Conservation (phyloP, 2,888 invertebrate species). For the Chloroclysta siterata region DNA sequence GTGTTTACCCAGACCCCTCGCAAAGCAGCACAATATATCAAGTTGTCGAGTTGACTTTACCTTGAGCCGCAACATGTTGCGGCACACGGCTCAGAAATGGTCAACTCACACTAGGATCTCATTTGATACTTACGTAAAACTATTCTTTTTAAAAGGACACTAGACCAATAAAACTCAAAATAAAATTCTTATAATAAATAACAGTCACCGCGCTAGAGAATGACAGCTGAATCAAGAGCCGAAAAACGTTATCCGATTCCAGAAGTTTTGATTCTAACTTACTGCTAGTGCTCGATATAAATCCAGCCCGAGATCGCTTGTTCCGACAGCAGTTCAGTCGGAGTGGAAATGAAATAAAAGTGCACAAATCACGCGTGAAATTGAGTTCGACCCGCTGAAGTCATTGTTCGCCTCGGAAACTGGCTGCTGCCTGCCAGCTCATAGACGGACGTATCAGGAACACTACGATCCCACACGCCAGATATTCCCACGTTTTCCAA, state of each 20-base stretch:
- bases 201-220: slow-evolving; percentile 18
- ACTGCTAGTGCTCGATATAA: slow-evolving; percentile 41
- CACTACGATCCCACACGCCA: slow-evolving; percentile 32
- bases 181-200: slow-evolving; percentile 22
- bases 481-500: slow-evolving; percentile 27
- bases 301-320: slow-evolving; percentile 46
- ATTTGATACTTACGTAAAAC: slow-evolving; percentile 53
- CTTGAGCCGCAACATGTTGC: slow-evolving; percentile 65
- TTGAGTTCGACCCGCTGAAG: slow-evolving; percentile 76
- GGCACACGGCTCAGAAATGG: slow-evolving; percentile 67
- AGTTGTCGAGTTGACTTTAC: slow-evolving; percentile 70
- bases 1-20: slow-evolving; percentile 72
- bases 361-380: slow-evolving; percentile 83
- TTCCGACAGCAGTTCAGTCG: slow-evolving; percentile 57
- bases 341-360: slow-evolving; percentile 78
- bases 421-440: slow-evolving; percentile 53
- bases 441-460: slow-evolving; percentile 45
- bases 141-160: slow-evolving; percentile 46
- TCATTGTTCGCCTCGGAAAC: slow-evolving; percentile 67
- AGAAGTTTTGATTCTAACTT: slow-evolving; percentile 35
- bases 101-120: slow-evolving; percentile 59
- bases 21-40: slow-evolving; percentile 80
- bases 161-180: slow-evolving; percentile 31
- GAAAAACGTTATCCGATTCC: slow-evolving; percentile 30
- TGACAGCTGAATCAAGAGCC: slow-evolving; percentile 31